Percentiles rank a stretch among this genome's conserved stretches.
Evolutionary conservation across 2,113 vertebrate species (phyloP).

Genomic region (Zosterops borbonicus): DNA sequence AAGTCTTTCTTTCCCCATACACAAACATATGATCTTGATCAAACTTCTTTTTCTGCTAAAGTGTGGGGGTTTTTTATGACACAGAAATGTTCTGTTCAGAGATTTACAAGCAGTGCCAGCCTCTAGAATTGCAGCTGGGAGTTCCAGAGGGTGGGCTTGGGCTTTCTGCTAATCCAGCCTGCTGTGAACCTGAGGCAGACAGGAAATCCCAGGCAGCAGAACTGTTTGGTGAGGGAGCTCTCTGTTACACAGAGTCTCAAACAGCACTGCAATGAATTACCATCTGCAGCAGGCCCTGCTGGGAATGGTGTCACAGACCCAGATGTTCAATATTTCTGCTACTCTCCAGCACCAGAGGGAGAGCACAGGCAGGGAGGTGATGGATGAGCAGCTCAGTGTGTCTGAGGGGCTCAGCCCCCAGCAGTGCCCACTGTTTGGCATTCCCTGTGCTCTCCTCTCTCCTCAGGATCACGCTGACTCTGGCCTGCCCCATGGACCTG

Average conservation of each 20-base stretch:
- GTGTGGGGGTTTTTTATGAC: too few relatives aligned
- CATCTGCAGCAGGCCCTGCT: background rate
- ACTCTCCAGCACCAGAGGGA: background rate
- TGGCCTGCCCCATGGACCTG: slow-evolving; percentile 99
- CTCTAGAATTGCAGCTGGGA: background rate
- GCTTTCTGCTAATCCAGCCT: background rate
- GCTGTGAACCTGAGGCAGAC: background rate
- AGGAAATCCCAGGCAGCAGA: background rate
- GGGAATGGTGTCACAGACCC: background rate
- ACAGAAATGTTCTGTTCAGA: background rate
- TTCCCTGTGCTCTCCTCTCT: slow-evolving; percentile 20
- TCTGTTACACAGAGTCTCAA: background rate
- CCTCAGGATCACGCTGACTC: slow-evolving; percentile 90
- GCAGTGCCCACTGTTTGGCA: background rate
- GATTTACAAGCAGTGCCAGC: background rate
- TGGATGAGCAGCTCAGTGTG: background rate
- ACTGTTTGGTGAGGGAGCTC: background rate
- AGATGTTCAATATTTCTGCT: background rate
- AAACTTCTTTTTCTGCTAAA: background rate
- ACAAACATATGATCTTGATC: background rate
- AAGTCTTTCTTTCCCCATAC: background rate
- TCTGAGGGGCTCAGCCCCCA: background rate
- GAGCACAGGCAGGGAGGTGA: background rate
- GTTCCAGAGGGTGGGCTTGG: background rate
- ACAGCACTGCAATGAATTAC: fast-evolving